These are phyloP conservation scores for Tiliacea citrago DNA, from an alignment of 2,888 invertebrate species.

Conservation along the genomic window DNA sequence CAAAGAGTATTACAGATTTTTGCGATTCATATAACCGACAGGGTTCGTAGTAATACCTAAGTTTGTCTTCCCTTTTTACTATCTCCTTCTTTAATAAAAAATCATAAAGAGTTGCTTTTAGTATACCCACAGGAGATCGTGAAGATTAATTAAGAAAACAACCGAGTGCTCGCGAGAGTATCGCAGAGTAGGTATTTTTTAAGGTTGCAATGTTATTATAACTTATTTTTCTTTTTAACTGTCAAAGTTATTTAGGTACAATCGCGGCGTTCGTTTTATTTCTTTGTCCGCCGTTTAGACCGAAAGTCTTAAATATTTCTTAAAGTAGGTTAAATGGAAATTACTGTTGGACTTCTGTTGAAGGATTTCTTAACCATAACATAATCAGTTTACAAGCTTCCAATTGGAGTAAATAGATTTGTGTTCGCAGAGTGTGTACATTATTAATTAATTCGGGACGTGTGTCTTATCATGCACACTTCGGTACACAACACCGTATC, in stretches of 20 bases:
- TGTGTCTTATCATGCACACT: constrained; percentile 39
- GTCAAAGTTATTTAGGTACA: constrained; percentile 61
- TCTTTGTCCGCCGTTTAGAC: constrained; percentile 45
- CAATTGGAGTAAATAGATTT: constrained; percentile 48
- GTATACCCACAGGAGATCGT: constrained; percentile 54
- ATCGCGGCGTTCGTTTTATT: constrained; percentile 49
- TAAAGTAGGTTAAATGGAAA: constrained; percentile 55
- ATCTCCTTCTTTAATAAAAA: constrained; percentile 48
- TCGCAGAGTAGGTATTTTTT: constrained; percentile 49
- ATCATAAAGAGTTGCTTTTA: constrained; percentile 62
- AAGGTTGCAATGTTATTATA: constrained; percentile 60
- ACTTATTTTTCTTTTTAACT: constrained; percentile 59
- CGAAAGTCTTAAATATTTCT: constrained; percentile 52
- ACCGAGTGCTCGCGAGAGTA: constrained; percentile 49
- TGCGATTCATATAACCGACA: constrained; percentile 29
- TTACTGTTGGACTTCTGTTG: constrained; percentile 30
- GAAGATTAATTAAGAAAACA: constrained; percentile 63
- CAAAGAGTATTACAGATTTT: constrained; percentile 14
- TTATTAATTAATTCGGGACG: constrained; percentile 48
- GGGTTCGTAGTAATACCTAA: constrained; percentile 18
- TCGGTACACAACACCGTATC: constrained; percentile 29
- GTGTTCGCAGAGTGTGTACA: constrained; percentile 26
- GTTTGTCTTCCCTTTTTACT: constrained; percentile 34
- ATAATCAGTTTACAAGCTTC: constrained; percentile 42
- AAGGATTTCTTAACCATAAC: constrained; percentile 23